These are phyloP conservation scores for Lucilia cuprina DNA, from an alignment of 1,140 invertebrate genomes.

Conservation along the genomic window DNA sequence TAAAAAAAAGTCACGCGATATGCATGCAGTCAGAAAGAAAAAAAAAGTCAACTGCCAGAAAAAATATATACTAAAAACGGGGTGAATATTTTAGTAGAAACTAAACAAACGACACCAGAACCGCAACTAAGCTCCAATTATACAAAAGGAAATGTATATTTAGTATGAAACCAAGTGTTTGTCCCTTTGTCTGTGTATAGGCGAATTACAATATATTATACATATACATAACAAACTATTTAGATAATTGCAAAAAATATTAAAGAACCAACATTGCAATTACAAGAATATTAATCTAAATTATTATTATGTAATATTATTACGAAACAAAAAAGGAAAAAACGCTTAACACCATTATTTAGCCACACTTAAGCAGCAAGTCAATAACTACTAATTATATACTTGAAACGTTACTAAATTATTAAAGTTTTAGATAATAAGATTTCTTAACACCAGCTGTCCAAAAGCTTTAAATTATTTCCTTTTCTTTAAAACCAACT, in stretches of 20 bases:
- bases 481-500: neutral
- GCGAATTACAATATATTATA: neutral
- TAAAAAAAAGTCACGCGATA: constrained; percentile 22
- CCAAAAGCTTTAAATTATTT: neutral
- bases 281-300: constrained; percentile 6
- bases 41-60: neutral
- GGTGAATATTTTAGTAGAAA: neutral
- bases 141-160: neutral
- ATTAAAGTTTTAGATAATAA: neutral
- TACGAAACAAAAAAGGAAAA: neutral
- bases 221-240: neutral
- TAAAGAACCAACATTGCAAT: neutral
- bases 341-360: neutral
- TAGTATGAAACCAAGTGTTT: neutral
- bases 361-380: too few species aligned
- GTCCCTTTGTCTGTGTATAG: neutral
- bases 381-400: too few species aligned
- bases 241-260: constrained; percentile 10
- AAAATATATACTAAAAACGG: neutral
- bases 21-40: neutral
- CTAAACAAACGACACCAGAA: neutral
- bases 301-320: neutral
- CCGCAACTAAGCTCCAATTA: neutral
- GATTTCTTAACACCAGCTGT: neutral
- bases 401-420: too few species aligned